Evolutionary conservation across 2,888 invertebrate genomes (phyloP), one percentile per base, ranked within the genome.

Genomic region (Harpalus rufipes): DNA sequence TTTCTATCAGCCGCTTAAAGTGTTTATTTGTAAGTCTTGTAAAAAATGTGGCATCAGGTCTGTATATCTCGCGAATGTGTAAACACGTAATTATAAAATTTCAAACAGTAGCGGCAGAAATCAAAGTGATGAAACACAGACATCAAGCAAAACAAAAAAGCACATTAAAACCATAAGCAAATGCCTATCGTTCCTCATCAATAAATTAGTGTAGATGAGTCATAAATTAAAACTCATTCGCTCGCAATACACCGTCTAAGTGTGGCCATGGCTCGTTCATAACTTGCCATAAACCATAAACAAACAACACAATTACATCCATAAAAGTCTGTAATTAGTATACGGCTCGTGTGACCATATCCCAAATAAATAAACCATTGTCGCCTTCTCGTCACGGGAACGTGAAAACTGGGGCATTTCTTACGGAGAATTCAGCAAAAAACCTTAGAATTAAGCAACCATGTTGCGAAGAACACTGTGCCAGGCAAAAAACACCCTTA

Each of bases 311-410:
- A 65, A 84, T 78, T 51, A 78, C 76, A 76, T 14, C 78, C 65
- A 78, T 84, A 84, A 78, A 84, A 63, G 84, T 84, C 84, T 80
- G 78, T 65, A 78, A 84, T 82, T 82, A 68, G 81, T 81, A 32
- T 81, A 81, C 59, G 81, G 68, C 68, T 32, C 68, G 51, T 74
- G 44, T 74, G 74, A 41, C 74, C 51, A 51, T 74, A 78, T 56
- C 32, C 78, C 78, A 63, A 63, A 81, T 63, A 81, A 81, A 81
- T 81, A 81, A 68, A 16, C 25, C 78, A 78, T 68, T 44, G 74
- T 56, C 74, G 56, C 74, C 44, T 7, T 0, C 59, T 32, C 84
- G 84, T 84, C 78, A 84, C 84, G 78, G 84, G 84, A 84, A 84
- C 58, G 56, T 51, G 44, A 51, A 83, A 83, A 83, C 74, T 61